Evolutionary conservation across 2,113 vertebrate species (phyloP), one percentile per base, ranked within the genome.

Genomic region (Eclectus roratus): DNA sequence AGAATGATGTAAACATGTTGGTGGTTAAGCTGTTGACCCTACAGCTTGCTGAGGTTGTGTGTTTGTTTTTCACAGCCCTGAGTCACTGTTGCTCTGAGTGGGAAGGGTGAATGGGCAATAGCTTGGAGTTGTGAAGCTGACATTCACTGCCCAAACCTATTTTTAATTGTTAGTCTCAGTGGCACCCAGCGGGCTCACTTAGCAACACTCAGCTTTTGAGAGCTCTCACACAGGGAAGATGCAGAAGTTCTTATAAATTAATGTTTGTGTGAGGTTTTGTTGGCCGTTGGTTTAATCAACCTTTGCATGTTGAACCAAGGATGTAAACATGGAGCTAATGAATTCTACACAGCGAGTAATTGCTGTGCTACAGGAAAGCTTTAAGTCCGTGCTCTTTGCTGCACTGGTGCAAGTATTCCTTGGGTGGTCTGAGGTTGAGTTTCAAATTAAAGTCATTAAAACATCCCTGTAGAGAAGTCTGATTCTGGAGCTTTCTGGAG

Each of bases 401-500:
- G 37, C 5, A 0, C 6, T 16, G 39, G 70, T 46, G 78, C 61
- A 47, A 5, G 23, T 13, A 2, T 33, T 92, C 72, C 18, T 2
- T 19, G 80, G 55, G 46, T 35, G 80, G 63, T 61, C 68, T 49
- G 50, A 91, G 87, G 55, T 49, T 61, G 63, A n/a, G 25, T 52
- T 91, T 85, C 55, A 25, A 41, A 63, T 80, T 50, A 18, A 37
- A 46, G 43, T 49, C 53, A 89, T 74, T 46, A 5, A 47, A 85
- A 78, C 1, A 0, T 84, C 60, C 41, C 72, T 70, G 72, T 61
- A 81, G 85, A 85, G 70, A 56, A 82, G 27, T 47, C 0, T 3
- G 80, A 52, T 81, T 20, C 76, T 10, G 61, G 81, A 79, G 92
- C 52, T 82, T 79, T 93, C 88, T 94, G 90, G 79, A 87, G 65